Conservation (phyloP, 1,140 invertebrate genomes). For the Pinna nobilis region DNA sequence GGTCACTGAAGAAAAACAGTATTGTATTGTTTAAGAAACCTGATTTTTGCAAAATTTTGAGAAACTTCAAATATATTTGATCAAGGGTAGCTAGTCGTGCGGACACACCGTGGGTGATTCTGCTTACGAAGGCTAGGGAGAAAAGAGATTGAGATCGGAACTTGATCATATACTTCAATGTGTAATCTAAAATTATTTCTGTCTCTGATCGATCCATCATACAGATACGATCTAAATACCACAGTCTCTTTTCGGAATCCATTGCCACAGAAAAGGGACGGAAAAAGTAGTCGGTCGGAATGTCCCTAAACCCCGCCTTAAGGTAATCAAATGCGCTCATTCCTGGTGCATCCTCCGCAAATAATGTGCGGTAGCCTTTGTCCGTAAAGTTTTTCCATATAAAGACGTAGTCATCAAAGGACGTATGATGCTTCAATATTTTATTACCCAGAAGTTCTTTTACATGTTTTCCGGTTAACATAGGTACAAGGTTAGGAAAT, state of each 20-base stretch:
- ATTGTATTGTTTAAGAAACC: constrained; percentile 76
- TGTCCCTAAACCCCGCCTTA: constrained; percentile 73
- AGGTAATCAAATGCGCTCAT: constrained; percentile 76
- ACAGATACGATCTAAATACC: constrained; percentile 68
- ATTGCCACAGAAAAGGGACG: constrained; percentile 65
- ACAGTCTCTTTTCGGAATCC: constrained; percentile 67
- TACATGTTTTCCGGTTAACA: constrained; percentile 69
- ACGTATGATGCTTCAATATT: constrained; percentile 44
- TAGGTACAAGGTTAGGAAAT: constrained; percentile 73
- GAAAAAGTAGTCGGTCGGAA: constrained; percentile 75
- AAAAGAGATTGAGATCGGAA: constrained; percentile 66
- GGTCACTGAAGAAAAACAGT: constrained; percentile 91
- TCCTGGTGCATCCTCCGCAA: constrained; percentile 75
- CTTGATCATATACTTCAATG: constrained; percentile 56
- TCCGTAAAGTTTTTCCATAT: constrained; percentile 77
- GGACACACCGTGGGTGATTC: constrained; percentile 71
- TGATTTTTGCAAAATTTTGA: constrained; percentile 56
- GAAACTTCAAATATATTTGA: constrained; percentile 60
- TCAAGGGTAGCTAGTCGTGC: constrained; percentile 65
- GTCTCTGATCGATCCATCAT: constrained; percentile 64
- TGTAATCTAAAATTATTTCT: constrained; percentile 67
- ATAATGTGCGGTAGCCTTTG: constrained; percentile 75
- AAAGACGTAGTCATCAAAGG: constrained; percentile 74
- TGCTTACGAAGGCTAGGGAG: constrained; percentile 70
- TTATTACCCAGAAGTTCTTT: constrained; percentile 72